Base-by-base conservation (phyloP, 2,113 vertebrate species). In the Motacilla alba region DNA sequence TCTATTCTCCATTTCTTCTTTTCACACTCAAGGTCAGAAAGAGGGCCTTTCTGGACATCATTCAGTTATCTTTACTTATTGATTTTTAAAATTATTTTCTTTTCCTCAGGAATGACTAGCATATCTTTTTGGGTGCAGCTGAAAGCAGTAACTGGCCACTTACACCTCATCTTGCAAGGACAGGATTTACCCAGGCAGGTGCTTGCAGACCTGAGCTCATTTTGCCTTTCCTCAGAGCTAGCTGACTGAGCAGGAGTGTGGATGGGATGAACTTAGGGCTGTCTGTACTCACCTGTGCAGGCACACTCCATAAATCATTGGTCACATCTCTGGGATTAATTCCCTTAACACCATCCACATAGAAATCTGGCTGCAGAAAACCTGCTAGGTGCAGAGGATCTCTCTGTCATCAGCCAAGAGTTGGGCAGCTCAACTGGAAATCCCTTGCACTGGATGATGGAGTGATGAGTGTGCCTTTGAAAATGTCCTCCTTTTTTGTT, bases 381-480 rank as follows among this genome's bases (percentile, higher is more conserved):
- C 31, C 19, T 81, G 12, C 16, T 75, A 5, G 37, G 11, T 72
- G 41, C 26, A 90, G 53, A 82, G 31, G 7, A 7, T 83, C 26
- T 70, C 50, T 81, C 62, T 85, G 39, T 70, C 43, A 83, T 41
- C 56, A 53, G 3, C 3, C 5, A 24, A 41, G 35, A 63, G 3
- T 0, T 50, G 53, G 28, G 72, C 43, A 83, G 52, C 30, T 77
- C 46, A 55, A 8, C 31, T 13, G 50, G n/a, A 12, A 77, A 53
- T 56, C 66, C 15, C 11, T 53, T 0, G 0, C 18, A 24, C 6
- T 0, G 0, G 20, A 33, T 72, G 15, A 43, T 9, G 53, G 7
- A 24, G 10, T 53, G 37, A 80, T 27, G 28, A 88, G 35, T 13
- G 18, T 68, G 55, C 43, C 37, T 86, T 73, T 77, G 82, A 44